These are phyloP conservation scores for Stenchaetothrips biformis DNA, from an alignment of 2,888 invertebrate species.

Conservation along the genomic window DNA sequence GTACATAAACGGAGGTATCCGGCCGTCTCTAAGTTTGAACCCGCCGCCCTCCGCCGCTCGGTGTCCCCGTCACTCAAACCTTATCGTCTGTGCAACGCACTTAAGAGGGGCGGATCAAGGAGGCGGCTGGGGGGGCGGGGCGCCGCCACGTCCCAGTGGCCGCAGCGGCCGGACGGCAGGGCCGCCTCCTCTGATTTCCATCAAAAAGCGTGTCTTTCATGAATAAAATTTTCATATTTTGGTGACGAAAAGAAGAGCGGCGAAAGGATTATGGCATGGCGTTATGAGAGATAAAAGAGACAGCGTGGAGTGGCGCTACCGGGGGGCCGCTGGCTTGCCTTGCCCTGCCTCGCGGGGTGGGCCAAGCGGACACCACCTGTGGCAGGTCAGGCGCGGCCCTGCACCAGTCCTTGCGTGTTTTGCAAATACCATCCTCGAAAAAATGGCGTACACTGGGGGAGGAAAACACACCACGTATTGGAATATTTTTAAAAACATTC, in stretches of 20 bases:
- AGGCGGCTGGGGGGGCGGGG: not conserved
- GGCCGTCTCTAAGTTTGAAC: no score
- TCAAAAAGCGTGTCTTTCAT: conserved; percentile 18
- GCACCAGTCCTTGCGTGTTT: not conserved
- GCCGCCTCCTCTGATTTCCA: not conserved
- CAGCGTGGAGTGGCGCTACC: no score
- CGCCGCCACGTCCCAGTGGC: not conserved
- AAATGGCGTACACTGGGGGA: not conserved
- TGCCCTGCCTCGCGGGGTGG: no score
- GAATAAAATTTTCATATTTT: conserved; percentile 25
- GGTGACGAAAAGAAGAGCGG: not conserved
- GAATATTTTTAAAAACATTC: no score
- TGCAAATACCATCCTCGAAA: not conserved
- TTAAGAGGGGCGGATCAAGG: not conserved
- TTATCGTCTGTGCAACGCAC: not conserved
- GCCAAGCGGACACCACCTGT: no score
- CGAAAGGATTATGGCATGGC: not conserved
- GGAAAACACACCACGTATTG: no score
- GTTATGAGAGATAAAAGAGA: no score
- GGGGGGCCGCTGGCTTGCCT: no score
- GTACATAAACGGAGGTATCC: no score
- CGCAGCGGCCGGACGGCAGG: not conserved
- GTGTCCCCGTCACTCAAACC: not conserved
- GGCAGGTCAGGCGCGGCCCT: no score
- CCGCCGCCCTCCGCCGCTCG: no score